Percentiles rank a stretch among this genome's conserved stretches.
Evolutionary conservation across 1,140 invertebrate species (phyloP).

Genomic region (Bradysia coprophila): DNA sequence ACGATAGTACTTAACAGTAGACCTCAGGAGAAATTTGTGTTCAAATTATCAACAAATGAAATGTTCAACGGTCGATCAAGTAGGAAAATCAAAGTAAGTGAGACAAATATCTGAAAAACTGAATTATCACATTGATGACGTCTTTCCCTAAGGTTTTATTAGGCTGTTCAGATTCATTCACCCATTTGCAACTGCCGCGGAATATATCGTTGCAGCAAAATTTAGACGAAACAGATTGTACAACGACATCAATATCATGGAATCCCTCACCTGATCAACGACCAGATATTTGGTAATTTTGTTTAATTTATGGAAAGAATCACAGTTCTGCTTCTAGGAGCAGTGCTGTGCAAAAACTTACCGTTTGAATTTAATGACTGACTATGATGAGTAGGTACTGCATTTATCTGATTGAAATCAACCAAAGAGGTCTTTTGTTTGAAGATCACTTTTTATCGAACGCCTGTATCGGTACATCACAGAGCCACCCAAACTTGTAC

Average conservation of each 20-base stretch:
- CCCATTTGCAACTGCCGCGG: slow-evolving; percentile 14
- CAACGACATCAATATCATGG: slow-evolving; percentile 17
- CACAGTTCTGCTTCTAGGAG: no score
- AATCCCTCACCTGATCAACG: slow-evolving; percentile 14
- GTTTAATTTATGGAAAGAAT: no score
- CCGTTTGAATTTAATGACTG: no score
- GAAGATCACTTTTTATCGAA: no score
- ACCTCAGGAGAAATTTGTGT: slow-evolving; percentile 12
- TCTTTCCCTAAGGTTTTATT: slow-evolving; percentile 11
- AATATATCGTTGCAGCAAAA: slow-evolving; percentile 18
- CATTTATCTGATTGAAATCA: no score
- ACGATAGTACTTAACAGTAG: slow-evolving; percentile 14
- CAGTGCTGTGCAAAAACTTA: no score
- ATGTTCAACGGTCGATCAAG: slow-evolving; percentile 17
- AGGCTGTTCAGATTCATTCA: slow-evolving; percentile 12
- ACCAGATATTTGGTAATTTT: no score
- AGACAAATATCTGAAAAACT: neutral
- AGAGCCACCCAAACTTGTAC: no score
- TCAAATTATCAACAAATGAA: slow-evolving; percentile 18
- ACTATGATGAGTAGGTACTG: no score
- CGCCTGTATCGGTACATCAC: no score
- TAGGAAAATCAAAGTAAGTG: slow-evolving; percentile 17
- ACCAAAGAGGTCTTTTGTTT: no score
- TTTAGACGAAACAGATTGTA: slow-evolving; percentile 11
- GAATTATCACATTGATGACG: neutral